Percentiles rank a stretch among this genome's conserved stretches.
These are phyloP conservation scores for Phrixothrix hirtus DNA, from an alignment of 2,888 invertebrate genomes.

Conservation along the genomic window DNA sequence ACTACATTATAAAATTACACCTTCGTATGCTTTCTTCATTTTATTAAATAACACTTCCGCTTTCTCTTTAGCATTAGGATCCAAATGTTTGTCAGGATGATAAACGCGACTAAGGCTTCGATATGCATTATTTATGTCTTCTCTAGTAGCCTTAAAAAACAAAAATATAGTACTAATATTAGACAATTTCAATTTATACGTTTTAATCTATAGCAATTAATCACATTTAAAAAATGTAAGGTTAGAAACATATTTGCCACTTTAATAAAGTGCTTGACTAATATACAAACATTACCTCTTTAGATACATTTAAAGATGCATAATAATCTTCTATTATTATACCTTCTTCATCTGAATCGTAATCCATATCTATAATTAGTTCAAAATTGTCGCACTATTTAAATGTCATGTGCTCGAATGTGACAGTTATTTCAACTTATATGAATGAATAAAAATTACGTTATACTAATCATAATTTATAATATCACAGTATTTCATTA, in stretches of 20 bases:
- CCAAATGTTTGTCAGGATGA: constrained; percentile 95
- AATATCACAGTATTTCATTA: not conserved
- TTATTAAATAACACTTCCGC: constrained; percentile 92
- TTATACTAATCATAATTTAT: not conserved
- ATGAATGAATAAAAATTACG: not conserved
- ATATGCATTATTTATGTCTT: constrained; percentile 94
- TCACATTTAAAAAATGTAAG: constrained; percentile 4
- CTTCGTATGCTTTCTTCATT: constrained; percentile 92
- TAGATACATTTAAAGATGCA: constrained; percentile 81
- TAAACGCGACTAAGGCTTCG: constrained; percentile 88
- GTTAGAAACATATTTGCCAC: not conserved
- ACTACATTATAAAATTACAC: constrained; percentile 57
- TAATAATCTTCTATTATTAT: constrained; percentile 82
- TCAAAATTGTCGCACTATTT: not conserved
- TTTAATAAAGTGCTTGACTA: not conserved
- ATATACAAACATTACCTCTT: constrained; percentile 69
- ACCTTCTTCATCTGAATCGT: constrained; percentile 69
- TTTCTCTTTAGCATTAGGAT: constrained; percentile 79
- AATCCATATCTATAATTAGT: constrained; percentile 61
- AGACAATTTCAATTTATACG: not conserved
- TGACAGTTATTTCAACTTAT: not conserved
- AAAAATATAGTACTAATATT: not conserved
- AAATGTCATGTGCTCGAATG: constrained; percentile 11
- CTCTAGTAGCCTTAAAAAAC: constrained; percentile 75
- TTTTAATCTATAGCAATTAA: not conserved